Evolutionary conservation across 2,888 invertebrate species (phyloP).

Genomic region (Andrena minutula): DNA sequence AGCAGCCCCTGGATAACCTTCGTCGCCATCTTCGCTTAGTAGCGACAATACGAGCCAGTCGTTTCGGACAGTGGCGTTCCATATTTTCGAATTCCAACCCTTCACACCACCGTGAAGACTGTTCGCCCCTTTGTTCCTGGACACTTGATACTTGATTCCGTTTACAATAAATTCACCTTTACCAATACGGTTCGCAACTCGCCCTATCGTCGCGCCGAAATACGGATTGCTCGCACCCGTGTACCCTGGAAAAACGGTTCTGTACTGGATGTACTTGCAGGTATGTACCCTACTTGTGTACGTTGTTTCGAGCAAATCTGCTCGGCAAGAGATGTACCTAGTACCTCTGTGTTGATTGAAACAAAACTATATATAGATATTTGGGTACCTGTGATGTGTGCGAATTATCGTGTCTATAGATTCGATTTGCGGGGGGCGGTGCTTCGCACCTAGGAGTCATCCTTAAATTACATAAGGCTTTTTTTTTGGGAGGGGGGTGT

Average conservation of each 20-base stretch:
- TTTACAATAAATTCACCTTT: slow-evolving; percentile 90
- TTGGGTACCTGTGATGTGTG: too few species aligned
- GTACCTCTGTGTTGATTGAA: too few species aligned
- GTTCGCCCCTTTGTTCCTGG: slow-evolving; percentile 89
- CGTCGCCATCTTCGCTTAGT: slow-evolving; percentile 91
- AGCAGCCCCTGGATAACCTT: slow-evolving; percentile 95
- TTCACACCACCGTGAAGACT: slow-evolving; percentile 94
- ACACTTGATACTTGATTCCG: slow-evolving; percentile 89
- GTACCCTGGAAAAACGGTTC: slow-evolving; percentile 87
- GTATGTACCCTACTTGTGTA: too few species aligned
- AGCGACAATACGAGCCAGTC: slow-evolving; percentile 90
- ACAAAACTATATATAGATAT: too few species aligned
- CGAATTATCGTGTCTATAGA: too few species aligned
- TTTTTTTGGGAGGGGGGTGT: too few species aligned
- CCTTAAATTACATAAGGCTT: too few species aligned
- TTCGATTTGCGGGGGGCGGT: too few species aligned
- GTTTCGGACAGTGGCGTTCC: slow-evolving; percentile 76
- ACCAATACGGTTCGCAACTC: slow-evolving; percentile 93
- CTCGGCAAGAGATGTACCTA: too few species aligned
- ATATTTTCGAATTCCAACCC: slow-evolving; percentile 92
- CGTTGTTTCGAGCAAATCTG: too few species aligned
- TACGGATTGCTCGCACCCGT: slow-evolving; percentile 90
- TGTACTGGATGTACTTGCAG: too few species aligned
- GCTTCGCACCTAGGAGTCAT: too few species aligned
- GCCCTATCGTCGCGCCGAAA: slow-evolving; percentile 95